phyloP scores from a whole-genome alignment of 2,888 invertebrate species.

The Notocelia uddmanniana region DNA sequence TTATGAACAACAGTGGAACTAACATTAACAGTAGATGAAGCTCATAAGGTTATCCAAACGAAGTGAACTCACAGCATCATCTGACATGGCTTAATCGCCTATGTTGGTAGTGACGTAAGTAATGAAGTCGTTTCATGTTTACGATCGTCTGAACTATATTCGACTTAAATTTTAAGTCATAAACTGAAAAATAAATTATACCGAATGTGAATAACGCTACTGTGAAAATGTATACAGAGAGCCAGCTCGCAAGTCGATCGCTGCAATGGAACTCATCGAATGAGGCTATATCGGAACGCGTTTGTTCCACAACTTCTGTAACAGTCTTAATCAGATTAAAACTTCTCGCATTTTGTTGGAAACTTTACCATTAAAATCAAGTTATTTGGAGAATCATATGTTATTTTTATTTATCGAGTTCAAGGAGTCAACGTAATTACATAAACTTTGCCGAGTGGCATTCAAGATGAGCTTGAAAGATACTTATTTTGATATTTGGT shows the following conservation, averaged over 20 bases:
- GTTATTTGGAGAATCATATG: conserved; percentile 36
- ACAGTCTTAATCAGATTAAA: conserved; percentile 43
- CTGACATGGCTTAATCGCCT: not conserved
- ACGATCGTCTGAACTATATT: not conserved
- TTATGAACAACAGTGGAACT: conserved; percentile 12
- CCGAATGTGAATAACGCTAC: not conserved
- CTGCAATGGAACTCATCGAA: conserved; percentile 33
- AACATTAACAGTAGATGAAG: not conserved
- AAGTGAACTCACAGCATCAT: not conserved
- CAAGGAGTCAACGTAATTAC: not conserved
- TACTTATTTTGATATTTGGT: too few species aligned
- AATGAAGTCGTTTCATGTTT: not conserved
- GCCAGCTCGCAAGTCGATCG: conserved; percentile 32
- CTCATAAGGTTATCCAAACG: not conserved
- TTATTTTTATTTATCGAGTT: conserved; percentile 34
- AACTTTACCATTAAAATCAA: conserved; percentile 40
- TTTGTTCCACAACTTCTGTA: conserved; percentile 35
- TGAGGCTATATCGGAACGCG: conserved; percentile 38
- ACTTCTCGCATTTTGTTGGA: conserved; percentile 35
- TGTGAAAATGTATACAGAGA: not conserved
- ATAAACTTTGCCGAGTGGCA: not conserved
- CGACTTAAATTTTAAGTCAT: not conserved
- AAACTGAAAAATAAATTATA: not conserved
- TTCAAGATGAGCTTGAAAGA: not conserved
- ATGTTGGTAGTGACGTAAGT: too few species aligned